Conservation (phyloP, 2,113 vertebrate genomes). For the Oreotrochilus melanogaster region DNA sequence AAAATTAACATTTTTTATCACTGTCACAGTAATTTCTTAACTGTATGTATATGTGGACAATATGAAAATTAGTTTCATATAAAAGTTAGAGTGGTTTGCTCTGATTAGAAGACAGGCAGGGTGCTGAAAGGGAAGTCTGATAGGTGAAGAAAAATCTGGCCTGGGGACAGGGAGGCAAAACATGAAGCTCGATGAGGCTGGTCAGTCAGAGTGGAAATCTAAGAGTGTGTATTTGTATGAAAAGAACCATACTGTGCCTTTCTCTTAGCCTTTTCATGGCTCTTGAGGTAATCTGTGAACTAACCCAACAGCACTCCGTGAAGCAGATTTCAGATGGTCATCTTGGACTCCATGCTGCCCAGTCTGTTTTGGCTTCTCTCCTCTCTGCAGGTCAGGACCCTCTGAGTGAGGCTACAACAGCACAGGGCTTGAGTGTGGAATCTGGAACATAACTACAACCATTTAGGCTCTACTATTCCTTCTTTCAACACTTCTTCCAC, state of each 20-base stretch:
- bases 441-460: neutral
- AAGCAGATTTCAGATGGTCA: neutral
- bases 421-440: no score
- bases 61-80: slow-evolving; percentile 72
- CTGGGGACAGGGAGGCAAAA: neutral
- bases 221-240: neutral
- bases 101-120: slow-evolving; percentile 53
- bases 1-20: slow-evolving; percentile 81
- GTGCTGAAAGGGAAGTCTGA: neutral
- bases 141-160: neutral
- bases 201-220: neutral
- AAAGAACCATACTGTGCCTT: neutral
- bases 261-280: neutral
- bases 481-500: neutral
- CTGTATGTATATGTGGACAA: slow-evolving; percentile 69
- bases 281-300: neutral
- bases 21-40: slow-evolving; percentile 79
- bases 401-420: neutral
- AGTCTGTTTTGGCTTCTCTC: neutral
- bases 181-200: accelerated
- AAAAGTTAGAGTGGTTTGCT: slow-evolving; percentile 58
- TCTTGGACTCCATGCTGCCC: neutral
- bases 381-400: neutral
- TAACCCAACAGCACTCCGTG: neutral
- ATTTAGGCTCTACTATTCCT: neutral